A percentile compares a stretch with the other conserved stretches of the same genome.
Conservation (phyloP, 2,113 vertebrate species). For the Apteryx mantelli region DNA sequence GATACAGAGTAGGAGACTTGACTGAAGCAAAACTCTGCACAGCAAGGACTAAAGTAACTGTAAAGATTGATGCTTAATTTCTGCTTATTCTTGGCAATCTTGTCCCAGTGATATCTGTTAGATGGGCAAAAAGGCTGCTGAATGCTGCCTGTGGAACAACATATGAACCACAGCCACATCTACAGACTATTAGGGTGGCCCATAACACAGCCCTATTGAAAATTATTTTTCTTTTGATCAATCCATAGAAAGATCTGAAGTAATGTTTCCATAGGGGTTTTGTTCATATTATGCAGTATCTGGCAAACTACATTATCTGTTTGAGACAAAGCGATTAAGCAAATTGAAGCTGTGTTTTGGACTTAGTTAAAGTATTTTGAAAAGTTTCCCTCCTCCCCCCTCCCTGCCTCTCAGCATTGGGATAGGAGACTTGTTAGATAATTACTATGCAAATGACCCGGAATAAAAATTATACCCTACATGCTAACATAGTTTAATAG, state of each 20-base stretch:
- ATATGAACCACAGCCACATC: not conserved
- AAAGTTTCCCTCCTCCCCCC: not conserved
- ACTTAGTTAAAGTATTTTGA: not conserved
- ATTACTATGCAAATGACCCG: constrained; percentile 24
- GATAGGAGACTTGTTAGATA: not conserved
- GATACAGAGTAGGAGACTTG: not conserved
- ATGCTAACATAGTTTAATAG: constrained; percentile 12
- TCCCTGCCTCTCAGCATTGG: not conserved
- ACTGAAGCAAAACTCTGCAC: constrained; percentile 13
- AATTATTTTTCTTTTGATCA: not conserved
- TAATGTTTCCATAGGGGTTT: not conserved
- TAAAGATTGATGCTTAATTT: constrained; percentile 37
- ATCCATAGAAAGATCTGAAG: not conserved
- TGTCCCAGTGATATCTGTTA: constrained; percentile 1
- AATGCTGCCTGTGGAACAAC: constrained; percentile 13
- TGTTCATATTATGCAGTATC: not conserved
- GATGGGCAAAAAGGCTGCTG: not conserved
- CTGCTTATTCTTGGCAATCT: constrained; percentile 41
- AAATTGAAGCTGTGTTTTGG: not conserved
- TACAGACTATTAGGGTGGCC: not conserved
- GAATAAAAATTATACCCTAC: constrained; percentile 14
- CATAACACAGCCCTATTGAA: not conserved
- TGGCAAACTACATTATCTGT: not conserved
- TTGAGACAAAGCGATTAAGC: constrained; percentile 3
- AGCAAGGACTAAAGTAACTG: not conserved